phyloP scores from a whole-genome alignment of 2,113 vertebrate species.

The Poeciliopsis retropinna region DNA sequence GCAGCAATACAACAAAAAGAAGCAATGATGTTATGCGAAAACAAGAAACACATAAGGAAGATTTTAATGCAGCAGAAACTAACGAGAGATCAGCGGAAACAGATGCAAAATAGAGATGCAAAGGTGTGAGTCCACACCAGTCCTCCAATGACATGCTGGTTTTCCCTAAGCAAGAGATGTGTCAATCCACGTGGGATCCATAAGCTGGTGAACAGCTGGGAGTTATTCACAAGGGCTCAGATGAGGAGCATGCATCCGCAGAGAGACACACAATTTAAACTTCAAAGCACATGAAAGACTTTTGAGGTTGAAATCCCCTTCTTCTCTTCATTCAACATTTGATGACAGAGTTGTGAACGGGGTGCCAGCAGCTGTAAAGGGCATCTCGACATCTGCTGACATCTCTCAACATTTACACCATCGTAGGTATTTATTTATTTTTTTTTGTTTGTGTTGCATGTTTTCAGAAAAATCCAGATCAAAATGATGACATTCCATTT shows the following conservation, averaged over 20 bases:
- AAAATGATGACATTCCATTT: slow-evolving; percentile 39
- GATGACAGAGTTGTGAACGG: slow-evolving; percentile 53
- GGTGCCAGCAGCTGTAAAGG: slow-evolving; percentile 51
- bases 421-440: slow-evolving; percentile 44
- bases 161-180: slow-evolving; percentile 30
- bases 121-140: slow-evolving; percentile 19
- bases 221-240: slow-evolving; percentile 38
- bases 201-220: slow-evolving; percentile 66
- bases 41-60: background rate
- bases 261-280: slow-evolving; percentile 38
- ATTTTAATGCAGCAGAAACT: background rate
- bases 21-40: background rate
- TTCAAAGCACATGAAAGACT: slow-evolving; percentile 68
- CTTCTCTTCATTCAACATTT: slow-evolving; percentile 56
- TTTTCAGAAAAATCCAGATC: slow-evolving; percentile 55
- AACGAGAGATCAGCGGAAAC: background rate
- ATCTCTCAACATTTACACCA: slow-evolving; percentile 49
- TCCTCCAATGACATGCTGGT: slow-evolving; percentile 27
- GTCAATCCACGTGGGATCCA: slow-evolving; percentile 55
- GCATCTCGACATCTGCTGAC: slow-evolving; percentile 56
- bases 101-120: background rate
- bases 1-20: background rate
- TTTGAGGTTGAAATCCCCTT: slow-evolving; percentile 56
- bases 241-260: slow-evolving; percentile 25
- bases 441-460: slow-evolving; percentile 42